Conservation (phyloP, 1,140 invertebrate species). For the Gryon sp. region DNA sequence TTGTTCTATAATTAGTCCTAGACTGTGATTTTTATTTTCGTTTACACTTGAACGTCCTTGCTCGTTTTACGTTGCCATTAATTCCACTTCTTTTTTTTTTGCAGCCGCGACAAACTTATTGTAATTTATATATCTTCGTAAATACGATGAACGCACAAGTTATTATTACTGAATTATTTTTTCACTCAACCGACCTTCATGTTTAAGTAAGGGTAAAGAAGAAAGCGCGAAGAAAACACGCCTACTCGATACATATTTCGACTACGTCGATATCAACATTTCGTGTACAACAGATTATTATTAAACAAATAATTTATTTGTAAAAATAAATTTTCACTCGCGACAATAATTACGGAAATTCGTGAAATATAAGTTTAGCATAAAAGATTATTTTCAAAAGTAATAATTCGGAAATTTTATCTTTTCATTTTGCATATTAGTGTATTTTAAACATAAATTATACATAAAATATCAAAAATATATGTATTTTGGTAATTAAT, state of each 20-base stretch:
- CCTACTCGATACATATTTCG: conserved; percentile 45
- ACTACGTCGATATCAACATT: conserved; percentile 10
- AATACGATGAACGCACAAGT: conserved; percentile 51
- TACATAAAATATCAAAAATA: no score
- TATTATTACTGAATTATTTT: conserved; percentile 63
- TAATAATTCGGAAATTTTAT: no score
- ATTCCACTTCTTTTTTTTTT: conserved; percentile 55
- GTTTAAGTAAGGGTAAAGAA: conserved; percentile 28
- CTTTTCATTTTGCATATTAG: no score
- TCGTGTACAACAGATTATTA: no score
- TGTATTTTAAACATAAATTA: no score
- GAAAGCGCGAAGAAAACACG: conserved; percentile 38
- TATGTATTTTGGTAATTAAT: no score
- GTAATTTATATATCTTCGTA: conserved; percentile 52
- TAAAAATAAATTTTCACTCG: no score
- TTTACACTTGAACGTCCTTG: conserved; percentile 79
- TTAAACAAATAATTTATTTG: no score
- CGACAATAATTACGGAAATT: no score
- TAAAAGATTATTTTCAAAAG: no score
- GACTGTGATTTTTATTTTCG: conserved; percentile 77
- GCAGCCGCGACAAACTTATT: conserved; percentile 51
- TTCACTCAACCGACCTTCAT: conserved; percentile 55
- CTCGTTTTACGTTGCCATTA: conserved; percentile 58
- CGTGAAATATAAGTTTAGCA: no score
- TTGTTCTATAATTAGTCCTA: conserved; percentile 78